A percentile compares a stretch with the other conserved stretches of the same genome.
Conservation (phyloP, 2,888 invertebrate species). For the Branchellion lobata region DNA sequence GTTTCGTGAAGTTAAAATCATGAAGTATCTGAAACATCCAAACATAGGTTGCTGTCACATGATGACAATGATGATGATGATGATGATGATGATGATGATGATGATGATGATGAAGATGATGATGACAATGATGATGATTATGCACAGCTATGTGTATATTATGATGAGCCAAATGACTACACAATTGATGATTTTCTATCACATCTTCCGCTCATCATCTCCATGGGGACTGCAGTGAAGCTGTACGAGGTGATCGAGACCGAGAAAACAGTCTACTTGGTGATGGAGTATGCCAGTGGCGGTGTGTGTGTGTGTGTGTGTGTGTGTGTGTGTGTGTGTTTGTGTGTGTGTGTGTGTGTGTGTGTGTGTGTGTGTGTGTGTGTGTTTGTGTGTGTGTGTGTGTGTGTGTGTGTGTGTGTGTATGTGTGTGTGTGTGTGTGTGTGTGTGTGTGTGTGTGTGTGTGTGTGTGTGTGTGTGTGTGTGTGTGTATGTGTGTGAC, state of each 20-base stretch:
- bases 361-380: constrained; percentile 23
- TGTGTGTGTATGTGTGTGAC: background rate
- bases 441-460: constrained; percentile 23
- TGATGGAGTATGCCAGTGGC: constrained; percentile 99
- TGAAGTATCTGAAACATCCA: constrained; percentile 53
- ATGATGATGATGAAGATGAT: background rate
- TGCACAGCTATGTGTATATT: too few relatives aligned
- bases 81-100: background rate
- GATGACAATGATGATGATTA: background rate
- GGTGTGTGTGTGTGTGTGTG: constrained; percentile 62
- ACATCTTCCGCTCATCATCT: background rate
- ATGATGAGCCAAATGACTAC: too few relatives aligned
- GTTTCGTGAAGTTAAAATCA: constrained; percentile 51
- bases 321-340: constrained; percentile 18
- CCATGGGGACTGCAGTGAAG: constrained; percentile 58
- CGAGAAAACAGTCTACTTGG: constrained; percentile 97
- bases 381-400: constrained; percentile 18
- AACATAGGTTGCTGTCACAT: constrained; percentile 50
- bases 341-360: constrained; percentile 23
- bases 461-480: constrained; percentile 5
- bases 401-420: constrained; percentile 23
- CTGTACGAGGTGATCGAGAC: constrained; percentile 98
- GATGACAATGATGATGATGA: background rate
- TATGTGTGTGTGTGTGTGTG: constrained; percentile 22
- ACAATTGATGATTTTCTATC: too few relatives aligned